Conservation (phyloP, 35 echinoderm and acorn worm genomes). For the Holothuria glaberrima region DNA sequence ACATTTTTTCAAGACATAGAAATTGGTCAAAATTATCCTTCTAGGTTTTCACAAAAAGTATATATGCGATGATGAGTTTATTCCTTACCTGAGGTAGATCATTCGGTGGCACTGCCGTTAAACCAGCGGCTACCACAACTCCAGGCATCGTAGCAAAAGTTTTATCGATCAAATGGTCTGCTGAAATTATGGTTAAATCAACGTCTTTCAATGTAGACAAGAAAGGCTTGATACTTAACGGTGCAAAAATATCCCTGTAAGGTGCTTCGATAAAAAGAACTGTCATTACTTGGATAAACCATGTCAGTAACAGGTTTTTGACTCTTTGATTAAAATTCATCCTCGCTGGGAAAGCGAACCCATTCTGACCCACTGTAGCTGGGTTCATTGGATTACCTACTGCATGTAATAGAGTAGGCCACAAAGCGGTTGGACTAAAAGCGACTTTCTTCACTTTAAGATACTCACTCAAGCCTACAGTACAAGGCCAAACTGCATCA, state of each 20-base stretch:
- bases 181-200: slow-evolving; percentile 2
- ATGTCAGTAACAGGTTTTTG: neutral
- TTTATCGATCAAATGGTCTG: slow-evolving; percentile 25
- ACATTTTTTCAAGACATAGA: too few relatives aligned
- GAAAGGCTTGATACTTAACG: neutral
- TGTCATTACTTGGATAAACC: neutral
- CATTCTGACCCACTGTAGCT: neutral
- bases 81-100: too few relatives aligned
- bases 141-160: neutral
- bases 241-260: neutral
- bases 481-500: slow-evolving; percentile 7
- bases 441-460: neutral
- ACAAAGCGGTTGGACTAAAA: neutral
- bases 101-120: neutral
- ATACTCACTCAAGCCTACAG: neutral
- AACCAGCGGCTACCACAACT: neutral
- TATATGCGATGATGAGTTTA: too few relatives aligned
- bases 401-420: neutral
- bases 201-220: neutral
- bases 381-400: neutral
- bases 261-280: neutral
- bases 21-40: too few relatives aligned
- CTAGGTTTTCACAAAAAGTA: too few relatives aligned
- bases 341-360: neutral
- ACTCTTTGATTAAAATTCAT: slow-evolving; percentile 19